Percentiles rank a stretch among this genome's conserved stretches.
phyloP scores from a whole-genome alignment of 2,113 vertebrate species.

The Camelus dromedarius region DNA sequence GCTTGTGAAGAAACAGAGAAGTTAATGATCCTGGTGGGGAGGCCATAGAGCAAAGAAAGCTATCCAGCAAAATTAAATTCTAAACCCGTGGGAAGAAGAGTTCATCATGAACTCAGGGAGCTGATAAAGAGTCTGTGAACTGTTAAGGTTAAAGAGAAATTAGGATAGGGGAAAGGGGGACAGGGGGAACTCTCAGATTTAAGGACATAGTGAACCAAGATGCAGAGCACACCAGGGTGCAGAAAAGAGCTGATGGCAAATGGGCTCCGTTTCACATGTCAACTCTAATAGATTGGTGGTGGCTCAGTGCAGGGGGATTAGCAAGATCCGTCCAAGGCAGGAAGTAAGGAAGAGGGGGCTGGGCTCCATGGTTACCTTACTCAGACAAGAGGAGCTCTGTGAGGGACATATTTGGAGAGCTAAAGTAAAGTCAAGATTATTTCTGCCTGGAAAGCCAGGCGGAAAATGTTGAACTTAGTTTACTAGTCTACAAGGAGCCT shows the following conservation, averaged over 20 bases:
- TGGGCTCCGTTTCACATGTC: not conserved
- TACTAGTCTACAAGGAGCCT: not conserved
- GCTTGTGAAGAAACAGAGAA: not conserved
- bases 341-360: not conserved
- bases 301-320: not conserved
- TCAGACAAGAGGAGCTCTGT: not conserved
- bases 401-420: not conserved
- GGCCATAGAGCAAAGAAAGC: slow-evolving; percentile 51
- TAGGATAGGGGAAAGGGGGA: not conserved
- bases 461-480: not conserved
- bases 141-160: not conserved
- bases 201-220: not conserved
- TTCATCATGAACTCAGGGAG: not conserved
- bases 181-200: not conserved
- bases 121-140: not conserved
- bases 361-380: not conserved
- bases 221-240: not conserved
- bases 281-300: not conserved
- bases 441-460: not conserved
- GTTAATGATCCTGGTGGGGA: slow-evolving; percentile 11
- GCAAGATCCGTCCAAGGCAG: not conserved
- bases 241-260: not conserved
- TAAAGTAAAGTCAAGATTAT: not conserved
- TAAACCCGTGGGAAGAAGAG: slow-evolving; percentile 48
- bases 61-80: slow-evolving; percentile 44